phyloP scores from a whole-genome alignment of 2,113 vertebrate genomes.

The Scytalopus superciliaris region DNA sequence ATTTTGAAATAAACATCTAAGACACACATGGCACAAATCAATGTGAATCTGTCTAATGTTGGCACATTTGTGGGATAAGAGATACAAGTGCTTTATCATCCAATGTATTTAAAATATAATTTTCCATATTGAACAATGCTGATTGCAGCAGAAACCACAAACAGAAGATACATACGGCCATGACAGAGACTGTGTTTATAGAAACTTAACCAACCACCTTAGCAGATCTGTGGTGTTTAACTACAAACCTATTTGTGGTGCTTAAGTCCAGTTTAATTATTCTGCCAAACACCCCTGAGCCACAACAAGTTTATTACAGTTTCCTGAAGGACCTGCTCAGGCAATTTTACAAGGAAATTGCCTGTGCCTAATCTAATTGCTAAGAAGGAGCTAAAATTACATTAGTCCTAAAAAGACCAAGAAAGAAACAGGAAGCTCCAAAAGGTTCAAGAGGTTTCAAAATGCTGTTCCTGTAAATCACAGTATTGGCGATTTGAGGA shows the following conservation, averaged over 20 bases:
- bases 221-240: background rate
- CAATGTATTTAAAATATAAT: background rate
- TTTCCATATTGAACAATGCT: background rate
- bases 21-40: background rate
- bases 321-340: background rate
- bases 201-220: background rate
- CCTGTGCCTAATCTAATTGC: slow-evolving; percentile 25
- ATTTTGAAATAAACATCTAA: background rate
- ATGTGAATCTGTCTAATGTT: background rate
- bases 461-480: background rate
- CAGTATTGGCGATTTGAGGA: background rate
- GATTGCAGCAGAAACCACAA: background rate
- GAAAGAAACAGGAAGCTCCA: slow-evolving; percentile 7
- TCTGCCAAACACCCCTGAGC: background rate
- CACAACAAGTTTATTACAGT: background rate
- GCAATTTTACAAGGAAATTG: slow-evolving; percentile 29
- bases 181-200: background rate
- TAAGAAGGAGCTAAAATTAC: slow-evolving; percentile 35
- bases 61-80: background rate
- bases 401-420: background rate
- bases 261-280: background rate
- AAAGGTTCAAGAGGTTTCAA: background rate
- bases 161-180: background rate
- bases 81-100: background rate
- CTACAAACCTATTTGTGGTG: background rate